phyloP scores from a whole-genome alignment of 2,888 invertebrate species.

The Perithous albicinctus region DNA sequence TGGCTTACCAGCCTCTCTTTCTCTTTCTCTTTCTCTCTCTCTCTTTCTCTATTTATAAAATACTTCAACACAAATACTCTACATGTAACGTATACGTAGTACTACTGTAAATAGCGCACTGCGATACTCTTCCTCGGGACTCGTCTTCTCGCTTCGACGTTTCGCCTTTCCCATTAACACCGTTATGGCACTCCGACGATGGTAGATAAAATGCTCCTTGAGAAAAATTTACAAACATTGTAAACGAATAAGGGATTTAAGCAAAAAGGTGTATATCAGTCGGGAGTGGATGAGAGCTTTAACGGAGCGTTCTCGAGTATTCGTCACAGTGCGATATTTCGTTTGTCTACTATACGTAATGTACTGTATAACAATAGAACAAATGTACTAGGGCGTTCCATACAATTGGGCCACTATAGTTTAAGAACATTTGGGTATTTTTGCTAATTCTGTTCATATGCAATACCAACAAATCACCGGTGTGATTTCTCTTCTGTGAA shows the following conservation, averaged over 20 bases:
- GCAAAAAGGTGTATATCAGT: slow-evolving; percentile 4
- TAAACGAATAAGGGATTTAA: slow-evolving; percentile 24
- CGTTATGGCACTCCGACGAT: slow-evolving; percentile 38
- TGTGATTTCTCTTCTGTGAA: too few species aligned
- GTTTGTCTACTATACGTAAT: neutral
- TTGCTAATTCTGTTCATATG: too few species aligned
- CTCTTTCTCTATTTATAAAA: slow-evolving; percentile 61
- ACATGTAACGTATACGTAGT: slow-evolving; percentile 32
- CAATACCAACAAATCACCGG: too few species aligned
- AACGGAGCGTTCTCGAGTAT: slow-evolving; percentile 8
- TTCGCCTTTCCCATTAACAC: slow-evolving; percentile 54
- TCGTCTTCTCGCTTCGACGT: slow-evolving; percentile 64
- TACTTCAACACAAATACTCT: slow-evolving; percentile 50
- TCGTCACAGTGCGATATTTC: slow-evolving; percentile 21
- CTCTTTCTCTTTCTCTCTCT: slow-evolving; percentile 12
- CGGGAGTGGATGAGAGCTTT: slow-evolving; percentile 29
- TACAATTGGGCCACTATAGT: neutral
- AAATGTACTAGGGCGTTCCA: neutral
- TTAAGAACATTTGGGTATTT: too few species aligned
- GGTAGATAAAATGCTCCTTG: slow-evolving; percentile 23
- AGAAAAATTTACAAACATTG: slow-evolving; percentile 36
- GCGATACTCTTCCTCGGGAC: slow-evolving; percentile 30
- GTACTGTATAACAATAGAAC: neutral
- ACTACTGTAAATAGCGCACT: slow-evolving; percentile 15
- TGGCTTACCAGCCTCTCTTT: slow-evolving; percentile 60